phyloP scores from a whole-genome alignment of 2,113 vertebrate genomes.

The Silurus glanis region DNA sequence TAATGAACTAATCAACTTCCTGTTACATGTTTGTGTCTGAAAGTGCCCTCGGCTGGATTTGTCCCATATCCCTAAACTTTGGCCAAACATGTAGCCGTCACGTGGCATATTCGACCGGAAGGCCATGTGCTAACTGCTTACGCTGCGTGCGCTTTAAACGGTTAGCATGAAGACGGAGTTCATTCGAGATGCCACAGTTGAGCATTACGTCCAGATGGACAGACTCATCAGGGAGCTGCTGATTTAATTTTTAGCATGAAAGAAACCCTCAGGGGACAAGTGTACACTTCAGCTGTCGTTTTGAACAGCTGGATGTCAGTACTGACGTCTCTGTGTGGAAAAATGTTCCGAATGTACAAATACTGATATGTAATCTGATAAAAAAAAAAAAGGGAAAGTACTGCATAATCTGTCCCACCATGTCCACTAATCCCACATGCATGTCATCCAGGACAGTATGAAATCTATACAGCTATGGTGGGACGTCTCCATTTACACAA shows the following conservation, averaged over 20 bases:
- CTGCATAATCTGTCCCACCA: neutral
- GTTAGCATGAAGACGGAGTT: conserved; percentile 74
- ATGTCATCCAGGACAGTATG: conserved; percentile 38
- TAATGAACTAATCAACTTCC: conserved; percentile 43
- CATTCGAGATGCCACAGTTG: conserved; percentile 1
- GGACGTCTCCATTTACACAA: conserved; percentile 43
- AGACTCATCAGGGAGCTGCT: conserved; percentile 30
- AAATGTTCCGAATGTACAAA: no score
- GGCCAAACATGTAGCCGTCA: neutral
- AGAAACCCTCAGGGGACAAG: neutral
- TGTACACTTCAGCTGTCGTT: neutral
- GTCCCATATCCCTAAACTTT: conserved; percentile 21
- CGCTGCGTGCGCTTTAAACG: conserved; percentile 54
- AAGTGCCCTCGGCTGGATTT: conserved; percentile 39
- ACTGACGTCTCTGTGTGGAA: neutral
- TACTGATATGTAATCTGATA: neutral
- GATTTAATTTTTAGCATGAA: conserved; percentile 49
- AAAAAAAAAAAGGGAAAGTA: conserved; percentile 4
- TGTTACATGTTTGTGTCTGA: conserved; percentile 27
- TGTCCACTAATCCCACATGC: conserved; percentile 31
- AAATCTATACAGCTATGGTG: conserved; percentile 19
- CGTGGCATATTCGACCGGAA: neutral
- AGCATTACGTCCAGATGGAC: conserved; percentile 56
- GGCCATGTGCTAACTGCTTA: neutral
- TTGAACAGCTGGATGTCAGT: neutral